phyloP scores from a whole-genome alignment of 2,888 invertebrate species.

The Cephonodes hylas region DNA sequence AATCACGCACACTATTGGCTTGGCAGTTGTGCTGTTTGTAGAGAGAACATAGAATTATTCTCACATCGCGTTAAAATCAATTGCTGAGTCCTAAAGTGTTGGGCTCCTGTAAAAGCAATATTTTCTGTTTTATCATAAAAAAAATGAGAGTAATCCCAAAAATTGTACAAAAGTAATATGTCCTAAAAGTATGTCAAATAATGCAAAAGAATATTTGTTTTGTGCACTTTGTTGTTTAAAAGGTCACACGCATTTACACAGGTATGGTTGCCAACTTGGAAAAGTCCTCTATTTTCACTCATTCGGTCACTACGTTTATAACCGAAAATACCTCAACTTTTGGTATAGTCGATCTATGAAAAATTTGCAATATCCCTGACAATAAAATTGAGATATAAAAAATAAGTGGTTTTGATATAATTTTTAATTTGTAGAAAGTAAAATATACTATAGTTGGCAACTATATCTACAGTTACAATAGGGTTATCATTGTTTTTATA shows the following conservation, averaged over 20 bases:
- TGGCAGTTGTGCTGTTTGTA: conserved; percentile 5
- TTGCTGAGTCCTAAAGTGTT: neutral
- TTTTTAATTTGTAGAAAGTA: no score
- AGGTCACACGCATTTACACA: neutral
- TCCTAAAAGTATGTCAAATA: neutral
- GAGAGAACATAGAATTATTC: neutral
- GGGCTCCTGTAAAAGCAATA: neutral
- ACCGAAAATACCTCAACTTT: no score
- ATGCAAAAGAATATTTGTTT: neutral
- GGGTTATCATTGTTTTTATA: neutral
- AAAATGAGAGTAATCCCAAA: neutral
- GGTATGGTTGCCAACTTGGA: no score
- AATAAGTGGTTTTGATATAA: no score
- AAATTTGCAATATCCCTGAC: no score
- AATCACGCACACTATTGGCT: conserved; percentile 13
- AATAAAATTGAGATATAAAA: no score
- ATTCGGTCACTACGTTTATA: no score
- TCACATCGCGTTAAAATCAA: neutral
- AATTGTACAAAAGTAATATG: neutral
- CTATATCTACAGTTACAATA: no score
- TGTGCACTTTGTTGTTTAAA: neutral
- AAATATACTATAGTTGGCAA: no score
- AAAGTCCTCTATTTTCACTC: no score
- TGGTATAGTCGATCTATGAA: no score
- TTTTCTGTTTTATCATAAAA: neutral